Evolutionary conservation across 2,797 vertebrate genomes (phyloP).

Genomic region (Sebastes umbrosus): DNA sequence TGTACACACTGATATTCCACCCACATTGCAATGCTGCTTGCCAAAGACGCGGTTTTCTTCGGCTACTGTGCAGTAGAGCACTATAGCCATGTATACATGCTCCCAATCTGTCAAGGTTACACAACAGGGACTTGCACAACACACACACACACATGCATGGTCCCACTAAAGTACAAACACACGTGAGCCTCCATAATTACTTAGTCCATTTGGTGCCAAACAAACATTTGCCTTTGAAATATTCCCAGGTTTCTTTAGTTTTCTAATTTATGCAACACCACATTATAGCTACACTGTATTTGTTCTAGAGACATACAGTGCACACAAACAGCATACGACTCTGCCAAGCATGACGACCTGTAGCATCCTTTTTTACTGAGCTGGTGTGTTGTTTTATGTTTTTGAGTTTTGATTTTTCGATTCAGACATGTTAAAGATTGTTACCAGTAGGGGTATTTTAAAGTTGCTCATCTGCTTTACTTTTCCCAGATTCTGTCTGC

Average conservation of each 20-base stretch:
- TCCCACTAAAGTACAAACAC: constrained; percentile 16
- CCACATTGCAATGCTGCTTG: constrained; percentile 34
- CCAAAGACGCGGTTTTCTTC: constrained; percentile 35
- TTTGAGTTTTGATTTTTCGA: not conserved
- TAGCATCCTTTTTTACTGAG: not conserved
- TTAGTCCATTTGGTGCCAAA: constrained; percentile 29
- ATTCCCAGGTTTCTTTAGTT: constrained; percentile 4
- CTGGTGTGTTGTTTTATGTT: not conserved
- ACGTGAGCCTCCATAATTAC: constrained; percentile 4
- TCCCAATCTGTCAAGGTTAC: constrained; percentile 65
- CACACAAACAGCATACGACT: not conserved
- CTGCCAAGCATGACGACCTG: not conserved
- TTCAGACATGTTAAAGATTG: not conserved
- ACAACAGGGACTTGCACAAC: constrained; percentile 35
- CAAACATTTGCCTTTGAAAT: constrained; percentile 39
- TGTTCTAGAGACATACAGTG: not conserved
- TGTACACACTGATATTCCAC: constrained; percentile 27
- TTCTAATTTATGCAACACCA: constrained; percentile 6
- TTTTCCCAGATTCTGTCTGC: not conserved
- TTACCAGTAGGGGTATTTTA: not conserved
- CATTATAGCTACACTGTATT: not conserved
- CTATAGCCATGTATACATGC: constrained; percentile 42
- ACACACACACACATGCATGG: not conserved
- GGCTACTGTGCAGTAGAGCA: constrained; percentile 22
- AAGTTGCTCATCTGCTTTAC: not conserved